Base-by-base conservation (phyloP, 2,888 invertebrate genomes). In the Schrankia costaestrigalis region DNA sequence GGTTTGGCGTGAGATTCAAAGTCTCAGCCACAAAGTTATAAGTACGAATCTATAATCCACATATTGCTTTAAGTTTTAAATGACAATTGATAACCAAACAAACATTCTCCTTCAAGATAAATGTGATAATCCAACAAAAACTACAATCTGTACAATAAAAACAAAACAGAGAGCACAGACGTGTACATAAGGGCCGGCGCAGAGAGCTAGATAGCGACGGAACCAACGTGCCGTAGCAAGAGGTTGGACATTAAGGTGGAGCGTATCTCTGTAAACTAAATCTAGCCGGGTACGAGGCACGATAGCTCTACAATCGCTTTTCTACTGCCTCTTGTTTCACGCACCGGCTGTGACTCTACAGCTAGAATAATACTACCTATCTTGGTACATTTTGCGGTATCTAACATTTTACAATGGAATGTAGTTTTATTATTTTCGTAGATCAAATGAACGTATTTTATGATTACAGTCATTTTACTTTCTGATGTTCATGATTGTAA, bases 231-330 rank as follows among this genome's bases (percentile, higher is more conserved):
- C 60, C 58, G 60, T 55, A 66, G 57, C 62, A 63, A 66, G 67
- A 67, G 65, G 69, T 65, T 64, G 65, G 65, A 71, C 68, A 71
- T 71, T 76, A 72, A 63, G 73, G 65, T 66, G 59, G 62, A 69
- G 56, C 58, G 68, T 75, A 74, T 76, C 73, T 74, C 66, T 61
- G 60, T 62, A 63, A 70, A 76, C 63, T 77, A 77, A 75, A 78
- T 78, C 73, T 74, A 63, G 61, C 61, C 56, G 60, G 59, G 61
- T 63, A 46, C 50, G 54, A 51, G 51, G 43, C 51, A 65, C 59
- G 66, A 72, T 70, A 69, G 73, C 65, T 61, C 51, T 56, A 68
- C 72, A 72, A 71, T 75, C 64, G 71, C 64, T 67, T 64, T n/a
- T 49, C 52, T 60, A 64, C 67, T 67, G 62, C 59, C 74, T 71